phyloP scores from a whole-genome alignment of 2,888 invertebrate species.

The Ernsta delagoae region DNA sequence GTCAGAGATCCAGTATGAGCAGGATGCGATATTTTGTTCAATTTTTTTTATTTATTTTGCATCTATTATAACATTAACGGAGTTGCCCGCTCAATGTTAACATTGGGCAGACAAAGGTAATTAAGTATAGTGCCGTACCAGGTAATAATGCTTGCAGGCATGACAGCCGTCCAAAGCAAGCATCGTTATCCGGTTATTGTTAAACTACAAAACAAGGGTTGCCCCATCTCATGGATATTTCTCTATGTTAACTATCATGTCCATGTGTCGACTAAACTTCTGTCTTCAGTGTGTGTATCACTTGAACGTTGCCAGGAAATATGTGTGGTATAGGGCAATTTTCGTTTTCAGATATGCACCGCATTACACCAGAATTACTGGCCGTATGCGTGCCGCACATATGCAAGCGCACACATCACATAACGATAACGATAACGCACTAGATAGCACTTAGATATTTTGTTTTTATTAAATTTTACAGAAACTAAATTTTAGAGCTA shows the following conservation, averaged over 20 bases:
- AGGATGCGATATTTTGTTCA: slow-evolving; percentile 50
- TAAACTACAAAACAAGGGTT: slow-evolving; percentile 81
- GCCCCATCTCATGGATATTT: slow-evolving; percentile 85
- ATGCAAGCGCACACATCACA: slow-evolving; percentile 85
- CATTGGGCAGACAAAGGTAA: slow-evolving; percentile 53
- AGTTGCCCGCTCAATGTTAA: slow-evolving; percentile 56
- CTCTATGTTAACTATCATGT: slow-evolving; percentile 82
- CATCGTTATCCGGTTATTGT: slow-evolving; percentile 59
- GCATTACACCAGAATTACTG: slow-evolving; percentile 85
- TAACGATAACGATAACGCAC: slow-evolving; percentile 80
- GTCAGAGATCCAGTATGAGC: slow-evolving; percentile 58
- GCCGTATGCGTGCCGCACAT: slow-evolving; percentile 85
- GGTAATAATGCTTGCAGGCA: slow-evolving; percentile 59
- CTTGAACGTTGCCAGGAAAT: slow-evolving; percentile 72
- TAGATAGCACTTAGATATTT: slow-evolving; percentile 84
- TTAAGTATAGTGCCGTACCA: slow-evolving; percentile 63
- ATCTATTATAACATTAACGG: slow-evolving; percentile 63
- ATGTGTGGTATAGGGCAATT: slow-evolving; percentile 85
- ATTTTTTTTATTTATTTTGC: slow-evolving; percentile 55
- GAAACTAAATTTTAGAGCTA: slow-evolving; percentile 71
- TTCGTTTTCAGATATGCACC: slow-evolving; percentile 85
- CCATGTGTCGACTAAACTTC: slow-evolving; percentile 80
- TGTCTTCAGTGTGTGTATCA: slow-evolving; percentile 77
- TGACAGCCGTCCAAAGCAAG: slow-evolving; percentile 50
- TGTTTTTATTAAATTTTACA: slow-evolving; percentile 67